These are phyloP conservation scores for Botrylloides violaceus DNA, from an alignment of 23 tunicate genomes.

Conservation along the genomic window DNA sequence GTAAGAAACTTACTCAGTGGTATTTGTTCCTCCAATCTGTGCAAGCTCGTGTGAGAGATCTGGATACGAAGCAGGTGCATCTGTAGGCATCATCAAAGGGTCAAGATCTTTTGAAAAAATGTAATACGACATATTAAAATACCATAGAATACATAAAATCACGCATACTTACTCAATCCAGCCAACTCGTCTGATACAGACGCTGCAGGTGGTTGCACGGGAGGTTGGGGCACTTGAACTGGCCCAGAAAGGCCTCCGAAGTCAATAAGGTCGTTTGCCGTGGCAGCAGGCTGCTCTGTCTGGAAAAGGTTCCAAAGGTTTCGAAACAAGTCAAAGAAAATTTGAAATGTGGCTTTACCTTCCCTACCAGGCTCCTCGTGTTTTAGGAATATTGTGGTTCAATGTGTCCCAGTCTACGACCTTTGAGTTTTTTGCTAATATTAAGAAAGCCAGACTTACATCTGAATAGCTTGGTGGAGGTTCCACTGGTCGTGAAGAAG, in stretches of 20 bases:
- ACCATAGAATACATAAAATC: not conserved
- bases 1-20: not conserved
- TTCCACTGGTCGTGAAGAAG: slow-evolving; percentile 18
- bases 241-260: slow-evolving; percentile 7
- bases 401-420: no score
- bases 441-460: no score
- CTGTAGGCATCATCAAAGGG: slow-evolving; percentile 16
- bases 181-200: not conserved
- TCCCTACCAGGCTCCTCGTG: no score
- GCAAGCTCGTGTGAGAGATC: slow-evolving; percentile 11
- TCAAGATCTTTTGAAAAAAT: slow-evolving; percentile 8
- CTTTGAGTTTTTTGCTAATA: no score
- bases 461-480: slow-evolving; percentile 94
- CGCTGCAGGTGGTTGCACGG: slow-evolving; percentile 1
- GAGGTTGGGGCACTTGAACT: not conserved
- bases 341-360: no score
- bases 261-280: slow-evolving; percentile 76
- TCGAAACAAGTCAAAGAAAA: no score
- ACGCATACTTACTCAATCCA: not conserved
- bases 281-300: slow-evolving; percentile 68
- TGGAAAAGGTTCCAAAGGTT: not conserved
- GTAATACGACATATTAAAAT: not conserved
- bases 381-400: no score
- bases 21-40: not conserved
- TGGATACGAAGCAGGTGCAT: slow-evolving; percentile 15